phyloP scores from a whole-genome alignment of 2,888 invertebrate species.

The Eilema griseolum region DNA sequence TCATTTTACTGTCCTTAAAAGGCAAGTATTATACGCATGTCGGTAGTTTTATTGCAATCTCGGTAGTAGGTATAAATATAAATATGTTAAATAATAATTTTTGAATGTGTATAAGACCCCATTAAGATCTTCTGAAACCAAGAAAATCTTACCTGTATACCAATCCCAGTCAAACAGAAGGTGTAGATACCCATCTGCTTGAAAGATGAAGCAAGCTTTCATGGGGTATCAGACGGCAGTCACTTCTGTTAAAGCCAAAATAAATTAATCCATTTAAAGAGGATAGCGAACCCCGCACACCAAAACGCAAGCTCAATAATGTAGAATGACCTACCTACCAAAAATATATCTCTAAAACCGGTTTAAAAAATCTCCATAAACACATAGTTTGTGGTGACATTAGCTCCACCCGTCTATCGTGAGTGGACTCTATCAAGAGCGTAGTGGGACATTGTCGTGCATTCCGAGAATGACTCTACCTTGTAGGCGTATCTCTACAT shows the following conservation, averaged over 20 bases:
- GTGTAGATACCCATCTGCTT: too few species aligned
- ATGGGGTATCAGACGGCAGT: neutral
- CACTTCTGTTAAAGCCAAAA: too few species aligned
- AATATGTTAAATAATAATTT: too few species aligned
- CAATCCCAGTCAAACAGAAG: too few species aligned
- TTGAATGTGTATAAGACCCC: too few species aligned
- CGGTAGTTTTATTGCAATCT: neutral
- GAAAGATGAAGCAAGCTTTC: too few species aligned
- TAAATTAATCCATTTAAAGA: neutral
- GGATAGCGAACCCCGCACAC: neutral
- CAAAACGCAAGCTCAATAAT: too few species aligned
- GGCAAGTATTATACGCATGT: neutral
- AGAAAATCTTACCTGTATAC: too few species aligned
- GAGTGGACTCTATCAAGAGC: slow-evolving; percentile 56
- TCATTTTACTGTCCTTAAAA: neutral
- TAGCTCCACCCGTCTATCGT: slow-evolving; percentile 47
- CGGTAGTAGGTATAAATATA: neutral
- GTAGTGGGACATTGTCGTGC: slow-evolving; percentile 37
- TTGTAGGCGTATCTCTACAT: slow-evolving; percentile 53
- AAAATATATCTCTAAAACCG: neutral
- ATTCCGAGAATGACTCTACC: slow-evolving; percentile 51
- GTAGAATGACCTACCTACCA: too few species aligned
- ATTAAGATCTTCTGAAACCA: too few species aligned
- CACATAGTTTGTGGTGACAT: slow-evolving; percentile 34
- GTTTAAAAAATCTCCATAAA: slow-evolving; percentile 9